Conservation (phyloP, 2,113 vertebrate species). For the Eurypyga helias region DNA sequence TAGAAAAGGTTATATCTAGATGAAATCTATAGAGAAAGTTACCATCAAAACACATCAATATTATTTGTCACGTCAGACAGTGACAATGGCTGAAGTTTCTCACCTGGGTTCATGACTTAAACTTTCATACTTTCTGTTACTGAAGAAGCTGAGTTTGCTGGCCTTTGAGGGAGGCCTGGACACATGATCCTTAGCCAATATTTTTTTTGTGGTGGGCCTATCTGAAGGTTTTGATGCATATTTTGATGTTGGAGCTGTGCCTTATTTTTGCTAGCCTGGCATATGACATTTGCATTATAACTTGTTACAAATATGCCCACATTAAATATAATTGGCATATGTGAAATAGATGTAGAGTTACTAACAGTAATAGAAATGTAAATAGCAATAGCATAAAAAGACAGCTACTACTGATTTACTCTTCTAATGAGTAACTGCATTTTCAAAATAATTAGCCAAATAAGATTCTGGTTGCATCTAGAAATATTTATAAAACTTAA, state of each 20-base stretch:
- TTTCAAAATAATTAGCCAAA: background rate
- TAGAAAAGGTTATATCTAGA: background rate
- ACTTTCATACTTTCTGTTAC: background rate
- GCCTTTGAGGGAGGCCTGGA: background rate
- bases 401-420: background rate
- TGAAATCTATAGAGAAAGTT: background rate
- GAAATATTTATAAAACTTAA: background rate
- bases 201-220: background rate
- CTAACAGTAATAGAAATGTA: background rate
- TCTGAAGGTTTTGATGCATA: background rate
- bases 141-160: background rate
- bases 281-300: background rate
- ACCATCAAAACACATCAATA: background rate
- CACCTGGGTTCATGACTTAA: background rate
- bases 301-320: background rate
- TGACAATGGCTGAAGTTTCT: background rate
- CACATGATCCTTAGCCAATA: background rate
- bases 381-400: background rate
- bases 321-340: background rate
- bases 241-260: background rate
- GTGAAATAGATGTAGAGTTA: background rate
- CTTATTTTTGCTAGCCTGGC: background rate
- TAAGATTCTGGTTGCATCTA: background rate
- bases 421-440: background rate
- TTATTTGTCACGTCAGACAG: background rate